These are phyloP conservation scores for Lasioglossum baleicum DNA, from an alignment of 1,140 invertebrate genomes.

Conservation along the genomic window DNA sequence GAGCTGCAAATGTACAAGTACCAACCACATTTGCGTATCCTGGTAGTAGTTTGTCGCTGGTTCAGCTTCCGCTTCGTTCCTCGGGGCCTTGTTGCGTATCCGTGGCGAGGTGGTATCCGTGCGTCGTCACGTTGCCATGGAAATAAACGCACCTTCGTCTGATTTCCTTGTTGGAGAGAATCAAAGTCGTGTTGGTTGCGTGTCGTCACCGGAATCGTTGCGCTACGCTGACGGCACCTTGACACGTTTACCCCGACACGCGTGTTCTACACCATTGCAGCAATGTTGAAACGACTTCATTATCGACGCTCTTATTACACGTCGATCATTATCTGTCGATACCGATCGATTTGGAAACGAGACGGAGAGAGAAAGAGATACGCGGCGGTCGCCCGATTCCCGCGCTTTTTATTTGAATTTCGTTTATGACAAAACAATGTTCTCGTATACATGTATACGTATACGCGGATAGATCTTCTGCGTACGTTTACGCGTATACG, in stretches of 20 bases:
- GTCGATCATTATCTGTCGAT: constrained; percentile 24
- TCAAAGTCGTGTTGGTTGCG: constrained; percentile 31
- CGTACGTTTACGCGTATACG: neutral
- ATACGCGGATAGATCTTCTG: neutral
- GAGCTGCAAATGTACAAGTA: constrained; percentile 54
- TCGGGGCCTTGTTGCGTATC: constrained; percentile 20
- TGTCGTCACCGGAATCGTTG: constrained; percentile 41
- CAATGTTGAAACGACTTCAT: constrained; percentile 37
- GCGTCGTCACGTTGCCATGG: constrained; percentile 48
- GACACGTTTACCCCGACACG: constrained; percentile 73
- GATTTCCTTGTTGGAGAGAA: constrained; percentile 38
- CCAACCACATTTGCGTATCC: constrained; percentile 57
- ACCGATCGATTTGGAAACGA: neutral
- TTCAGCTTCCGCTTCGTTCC: constrained; percentile 28
- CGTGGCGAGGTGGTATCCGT: constrained; percentile 34
- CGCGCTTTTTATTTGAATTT: constrained; percentile 20
- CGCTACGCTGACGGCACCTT: constrained; percentile 63
- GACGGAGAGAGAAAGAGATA: neutral
- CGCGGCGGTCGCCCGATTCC: neutral
- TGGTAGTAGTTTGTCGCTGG: constrained; percentile 34
- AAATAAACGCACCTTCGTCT: constrained; percentile 43
- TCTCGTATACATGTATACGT: neutral
- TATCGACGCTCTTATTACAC: constrained; percentile 28
- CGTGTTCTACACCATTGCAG: constrained; percentile 36
- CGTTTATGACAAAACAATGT: neutral